phyloP scores from a whole-genome alignment of 2,113 vertebrate species.

The Bettongia penicillata region DNA sequence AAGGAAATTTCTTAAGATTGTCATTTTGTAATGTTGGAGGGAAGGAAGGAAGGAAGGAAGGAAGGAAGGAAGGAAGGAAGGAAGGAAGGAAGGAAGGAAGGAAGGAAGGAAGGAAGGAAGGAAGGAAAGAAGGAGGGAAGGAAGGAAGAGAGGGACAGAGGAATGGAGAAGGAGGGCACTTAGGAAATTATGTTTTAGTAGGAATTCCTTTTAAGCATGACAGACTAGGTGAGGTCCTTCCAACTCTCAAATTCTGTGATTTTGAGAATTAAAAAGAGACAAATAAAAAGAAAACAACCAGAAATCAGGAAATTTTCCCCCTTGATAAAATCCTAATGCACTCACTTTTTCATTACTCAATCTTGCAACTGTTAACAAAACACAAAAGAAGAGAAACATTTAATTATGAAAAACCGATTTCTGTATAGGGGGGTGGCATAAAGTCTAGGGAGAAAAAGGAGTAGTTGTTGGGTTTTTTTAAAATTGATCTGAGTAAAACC shows the following conservation, averaged over 20 bases:
- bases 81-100: not conserved
- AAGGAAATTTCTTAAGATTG: not conserved
- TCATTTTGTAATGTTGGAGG: not conserved
- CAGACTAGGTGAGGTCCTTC: not conserved
- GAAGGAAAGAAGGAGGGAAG: not conserved
- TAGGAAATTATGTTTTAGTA: not conserved
- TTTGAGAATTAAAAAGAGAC: not conserved
- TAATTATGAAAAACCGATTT: not conserved
- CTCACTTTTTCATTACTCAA: not conserved
- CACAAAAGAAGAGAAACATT: not conserved
- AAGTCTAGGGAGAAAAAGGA: not conserved
- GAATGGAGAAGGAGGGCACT: too few species aligned
- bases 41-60: not conserved
- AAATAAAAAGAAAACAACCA: not conserved
- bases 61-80: too few species aligned
- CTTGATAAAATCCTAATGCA: not conserved
- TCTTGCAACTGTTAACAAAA: not conserved
- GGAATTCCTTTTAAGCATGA: not conserved
- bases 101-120: accelerated
- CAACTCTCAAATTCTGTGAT: not conserved
- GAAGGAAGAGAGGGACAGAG: accelerated
- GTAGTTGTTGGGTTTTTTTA: not conserved
- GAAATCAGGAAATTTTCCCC: not conserved
- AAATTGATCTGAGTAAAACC: not conserved
- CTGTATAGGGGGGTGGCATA: not conserved